These are phyloP conservation scores for Ophthalmolycus amberensis DNA, from an alignment of 2,113 vertebrate genomes.

Conservation along the genomic window DNA sequence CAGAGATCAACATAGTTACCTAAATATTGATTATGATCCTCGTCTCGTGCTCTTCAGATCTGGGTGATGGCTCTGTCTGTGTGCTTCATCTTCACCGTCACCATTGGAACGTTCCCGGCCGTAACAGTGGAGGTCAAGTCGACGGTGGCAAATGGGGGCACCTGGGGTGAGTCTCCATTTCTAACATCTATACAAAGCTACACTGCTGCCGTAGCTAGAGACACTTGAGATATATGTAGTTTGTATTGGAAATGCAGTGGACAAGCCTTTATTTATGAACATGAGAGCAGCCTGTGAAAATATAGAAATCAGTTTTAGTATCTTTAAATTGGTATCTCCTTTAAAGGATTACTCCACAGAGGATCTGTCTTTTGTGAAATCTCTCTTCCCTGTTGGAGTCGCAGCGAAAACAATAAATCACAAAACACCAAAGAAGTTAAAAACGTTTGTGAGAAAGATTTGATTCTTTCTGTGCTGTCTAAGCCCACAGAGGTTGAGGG, in stretches of 20 bases:
- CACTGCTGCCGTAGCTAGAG: not conserved
- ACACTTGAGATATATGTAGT: not conserved
- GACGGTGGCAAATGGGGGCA: constrained; percentile 61
- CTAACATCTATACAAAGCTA: not conserved
- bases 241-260: no score
- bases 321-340: not conserved
- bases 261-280: not conserved
- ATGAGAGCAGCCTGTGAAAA: not conserved
- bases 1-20: not conserved
- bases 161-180: constrained; percentile 87
- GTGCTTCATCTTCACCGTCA: constrained; percentile 93
- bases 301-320: not conserved
- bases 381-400: not conserved
- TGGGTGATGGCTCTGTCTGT: constrained; percentile 92
- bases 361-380: not conserved
- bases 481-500: not conserved
- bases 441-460: not conserved
- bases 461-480: not conserved
- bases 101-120: constrained; percentile 91
- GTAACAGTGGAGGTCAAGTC: constrained; percentile 87
- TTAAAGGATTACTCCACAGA: not conserved
- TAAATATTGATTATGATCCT: not conserved
- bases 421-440: not conserved
- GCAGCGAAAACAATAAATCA: not conserved
- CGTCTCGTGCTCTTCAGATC: constrained; percentile 82